Conservation (phyloP, 2,113 vertebrate genomes). For the Petromus typicus region DNA sequence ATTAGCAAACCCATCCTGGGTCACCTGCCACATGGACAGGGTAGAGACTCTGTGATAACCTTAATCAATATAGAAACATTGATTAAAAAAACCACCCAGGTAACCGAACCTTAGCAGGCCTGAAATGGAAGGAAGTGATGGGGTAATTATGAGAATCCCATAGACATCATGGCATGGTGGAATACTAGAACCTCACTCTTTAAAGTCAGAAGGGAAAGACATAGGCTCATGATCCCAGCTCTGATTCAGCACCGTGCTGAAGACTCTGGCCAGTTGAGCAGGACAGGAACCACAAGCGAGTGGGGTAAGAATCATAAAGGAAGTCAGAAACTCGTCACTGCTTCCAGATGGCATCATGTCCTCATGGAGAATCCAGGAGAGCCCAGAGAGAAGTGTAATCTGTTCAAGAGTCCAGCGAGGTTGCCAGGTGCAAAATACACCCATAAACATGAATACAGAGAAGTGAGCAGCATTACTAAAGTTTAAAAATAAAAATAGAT, state of each 20-base stretch:
- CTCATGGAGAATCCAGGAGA: background rate
- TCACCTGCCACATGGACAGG: background rate
- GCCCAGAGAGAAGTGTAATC: background rate
- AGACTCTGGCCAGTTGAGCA: background rate
- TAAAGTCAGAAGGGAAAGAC: constrained; percentile 6
- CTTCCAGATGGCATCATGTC: constrained; percentile 12
- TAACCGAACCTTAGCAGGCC: constrained; percentile 15
- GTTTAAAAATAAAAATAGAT: constrained; percentile 32
- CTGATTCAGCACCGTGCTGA: background rate
- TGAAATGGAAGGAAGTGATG: constrained; percentile 12
- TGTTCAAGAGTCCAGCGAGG: background rate
- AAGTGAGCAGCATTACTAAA: background rate
- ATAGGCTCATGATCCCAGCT: background rate
- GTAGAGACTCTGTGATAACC: background rate
- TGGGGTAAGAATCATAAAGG: background rate
- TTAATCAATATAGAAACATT: constrained; percentile 18
- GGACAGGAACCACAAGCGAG: background rate
- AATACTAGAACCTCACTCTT: background rate
- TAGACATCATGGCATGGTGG: background rate
- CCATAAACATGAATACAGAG: background rate
- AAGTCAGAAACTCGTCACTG: background rate
- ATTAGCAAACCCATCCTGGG: background rate
- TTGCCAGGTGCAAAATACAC: background rate
- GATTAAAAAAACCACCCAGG: background rate
- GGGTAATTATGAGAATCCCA: background rate